A percentile compares a stretch with the other conserved stretches of the same genome.
These are phyloP conservation scores for human DNA, from an alignment of 2,113 vertebrate species.

Conservation along the genomic window GRCh38 chrX:97533501-97534000, in stretches of 20 bases:
- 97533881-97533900: conserved; percentile 2
- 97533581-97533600: neutral
- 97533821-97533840: conserved; percentile 21
- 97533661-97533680: conserved; percentile 8
- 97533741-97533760: neutral
- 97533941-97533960: neutral
- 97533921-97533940: neutral
- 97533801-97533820: conserved; percentile 13
- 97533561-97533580: neutral
- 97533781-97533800: conserved; percentile 20
- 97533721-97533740: neutral
- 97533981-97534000: conserved; percentile 44
- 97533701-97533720: conserved; percentile 12
- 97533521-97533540: neutral
- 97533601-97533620: conserved; percentile 31
- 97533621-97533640: neutral
- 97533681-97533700: neutral
- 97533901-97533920: neutral
- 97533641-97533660: neutral
- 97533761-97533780: conserved; percentile 6
- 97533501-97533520: neutral
- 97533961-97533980: conserved; percentile 45
- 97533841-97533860: neutral
- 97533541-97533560: neutral
- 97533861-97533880: conserved; percentile 36